These are phyloP conservation scores for Rhagoletis zephyria DNA, from an alignment of 1,140 invertebrate genomes.

Conservation along the genomic window DNA sequence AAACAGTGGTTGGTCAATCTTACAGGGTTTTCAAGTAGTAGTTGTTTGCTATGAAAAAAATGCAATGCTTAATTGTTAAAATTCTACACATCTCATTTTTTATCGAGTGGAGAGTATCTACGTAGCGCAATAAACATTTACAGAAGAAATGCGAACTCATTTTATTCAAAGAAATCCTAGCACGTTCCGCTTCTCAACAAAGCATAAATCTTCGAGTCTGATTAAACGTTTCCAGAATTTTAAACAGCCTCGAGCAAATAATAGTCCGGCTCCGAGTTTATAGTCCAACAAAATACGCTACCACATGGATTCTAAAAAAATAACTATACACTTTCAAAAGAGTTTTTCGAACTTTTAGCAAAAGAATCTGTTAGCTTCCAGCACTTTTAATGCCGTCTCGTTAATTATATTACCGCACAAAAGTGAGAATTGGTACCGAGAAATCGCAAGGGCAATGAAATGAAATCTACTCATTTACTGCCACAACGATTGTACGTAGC, in stretches of 20 bases:
- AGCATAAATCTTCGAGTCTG: neutral
- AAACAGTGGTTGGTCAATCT: no score
- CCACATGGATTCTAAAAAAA: neutral
- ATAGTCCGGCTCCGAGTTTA: neutral
- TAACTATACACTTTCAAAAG: neutral
- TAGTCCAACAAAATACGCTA: neutral
- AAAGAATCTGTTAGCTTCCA: neutral
- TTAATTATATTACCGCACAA: constrained; percentile 21
- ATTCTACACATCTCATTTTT: no score
- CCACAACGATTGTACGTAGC: constrained; percentile 3
- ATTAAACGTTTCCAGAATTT: neutral
- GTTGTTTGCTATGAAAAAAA: no score
- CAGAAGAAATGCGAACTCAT: neutral
- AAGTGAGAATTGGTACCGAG: neutral
- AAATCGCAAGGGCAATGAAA: neutral
- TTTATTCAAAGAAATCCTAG: neutral
- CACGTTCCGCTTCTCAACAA: neutral
- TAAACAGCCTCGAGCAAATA: neutral
- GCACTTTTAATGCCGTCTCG: constrained; percentile 29
- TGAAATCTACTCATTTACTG: constrained; percentile 10
- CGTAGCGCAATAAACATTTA: no score
- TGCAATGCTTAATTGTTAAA: no score
- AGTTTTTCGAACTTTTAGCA: neutral
- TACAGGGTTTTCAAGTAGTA: no score
- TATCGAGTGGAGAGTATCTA: no score